These are phyloP conservation scores for Scolopax bukidnonensis DNA, from an alignment of 2,797 vertebrate species.

Conservation along the genomic window DNA sequence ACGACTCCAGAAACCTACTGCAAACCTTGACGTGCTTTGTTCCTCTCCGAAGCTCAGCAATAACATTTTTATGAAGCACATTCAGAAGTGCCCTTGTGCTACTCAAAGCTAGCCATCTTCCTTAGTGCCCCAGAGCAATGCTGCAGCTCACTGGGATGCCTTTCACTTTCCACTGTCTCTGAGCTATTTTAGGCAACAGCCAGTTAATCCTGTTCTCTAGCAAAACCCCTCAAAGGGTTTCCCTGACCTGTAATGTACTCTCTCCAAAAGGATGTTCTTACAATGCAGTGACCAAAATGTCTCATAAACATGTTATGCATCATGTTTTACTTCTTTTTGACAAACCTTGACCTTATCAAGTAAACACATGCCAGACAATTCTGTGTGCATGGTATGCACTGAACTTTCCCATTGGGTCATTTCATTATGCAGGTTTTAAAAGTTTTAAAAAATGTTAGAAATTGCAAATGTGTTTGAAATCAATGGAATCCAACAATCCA, in stretches of 20 bases:
- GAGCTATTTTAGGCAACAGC: background rate
- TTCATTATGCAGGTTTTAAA: background rate
- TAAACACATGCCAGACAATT: background rate
- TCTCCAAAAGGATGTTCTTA: background rate
- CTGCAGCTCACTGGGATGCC: background rate
- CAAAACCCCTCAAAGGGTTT: background rate
- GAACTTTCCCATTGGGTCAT: background rate
- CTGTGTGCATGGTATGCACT: background rate
- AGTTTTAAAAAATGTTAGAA: background rate
- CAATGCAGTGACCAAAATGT: background rate
- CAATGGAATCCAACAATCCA: background rate
- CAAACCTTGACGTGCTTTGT: background rate
- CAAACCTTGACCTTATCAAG: background rate
- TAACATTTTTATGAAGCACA: background rate
- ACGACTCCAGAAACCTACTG: background rate
- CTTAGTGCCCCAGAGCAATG: background rate
- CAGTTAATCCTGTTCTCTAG: background rate
- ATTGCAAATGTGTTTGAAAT: background rate
- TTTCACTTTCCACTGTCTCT: background rate
- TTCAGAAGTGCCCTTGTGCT: background rate
- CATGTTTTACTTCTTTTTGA: background rate
- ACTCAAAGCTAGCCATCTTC: background rate
- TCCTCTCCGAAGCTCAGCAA: background rate
- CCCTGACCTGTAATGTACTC: background rate
- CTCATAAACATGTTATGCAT: background rate